Conservation (phyloP, 2,888 invertebrate genomes). For the Apamea anceps region DNA sequence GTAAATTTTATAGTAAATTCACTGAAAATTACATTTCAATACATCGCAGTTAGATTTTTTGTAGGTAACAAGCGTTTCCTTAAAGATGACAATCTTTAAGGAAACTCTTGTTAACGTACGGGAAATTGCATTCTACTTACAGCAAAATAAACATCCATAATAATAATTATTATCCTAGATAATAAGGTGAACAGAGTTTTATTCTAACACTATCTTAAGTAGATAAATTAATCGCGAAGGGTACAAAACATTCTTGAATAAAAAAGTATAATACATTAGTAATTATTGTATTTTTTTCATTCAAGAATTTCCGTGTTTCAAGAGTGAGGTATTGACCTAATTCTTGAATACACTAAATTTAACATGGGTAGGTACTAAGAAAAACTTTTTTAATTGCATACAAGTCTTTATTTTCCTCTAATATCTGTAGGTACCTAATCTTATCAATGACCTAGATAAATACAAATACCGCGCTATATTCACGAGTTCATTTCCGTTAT, state of each 20-base stretch:
- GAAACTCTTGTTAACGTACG: no score
- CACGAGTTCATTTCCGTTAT: slow-evolving; percentile 40
- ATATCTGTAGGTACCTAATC: background rate
- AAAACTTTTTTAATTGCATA: slow-evolving; percentile 8
- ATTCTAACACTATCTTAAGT: no score
- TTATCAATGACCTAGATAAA: slow-evolving; percentile 2
- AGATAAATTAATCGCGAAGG: background rate
- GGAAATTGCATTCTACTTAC: background rate
- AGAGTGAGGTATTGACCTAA: background rate
- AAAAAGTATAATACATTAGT: background rate
- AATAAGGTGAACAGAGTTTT: background rate
- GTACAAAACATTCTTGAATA: background rate
- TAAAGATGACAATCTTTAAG: no score
- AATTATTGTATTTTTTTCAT: background rate
- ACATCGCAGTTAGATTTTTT: background rate
- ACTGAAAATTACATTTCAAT: background rate
- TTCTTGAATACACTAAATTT: background rate
- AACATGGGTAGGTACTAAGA: background rate
- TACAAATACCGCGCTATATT: slow-evolving; percentile 38
- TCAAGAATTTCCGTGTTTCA: no score
- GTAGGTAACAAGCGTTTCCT: no score
- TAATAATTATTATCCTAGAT: background rate
- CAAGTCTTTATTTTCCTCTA: background rate
- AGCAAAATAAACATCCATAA: background rate
- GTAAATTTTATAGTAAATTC: background rate